Conservation (phyloP, 2,113 vertebrate genomes). For the Perognathus longimembris region DNA sequence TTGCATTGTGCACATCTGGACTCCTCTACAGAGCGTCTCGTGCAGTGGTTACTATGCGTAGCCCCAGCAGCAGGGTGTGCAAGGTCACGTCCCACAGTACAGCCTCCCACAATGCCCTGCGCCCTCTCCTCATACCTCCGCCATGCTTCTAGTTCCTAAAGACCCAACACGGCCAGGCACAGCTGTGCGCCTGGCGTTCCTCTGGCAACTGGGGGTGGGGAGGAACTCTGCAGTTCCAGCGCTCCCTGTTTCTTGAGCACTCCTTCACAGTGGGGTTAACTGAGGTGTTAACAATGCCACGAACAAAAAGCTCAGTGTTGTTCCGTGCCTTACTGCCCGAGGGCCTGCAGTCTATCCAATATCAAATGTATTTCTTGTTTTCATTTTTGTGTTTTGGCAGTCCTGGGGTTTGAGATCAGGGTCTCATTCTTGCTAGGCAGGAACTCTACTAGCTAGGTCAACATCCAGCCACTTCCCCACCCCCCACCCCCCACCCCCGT, state of each 20-base stretch:
- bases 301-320: too few species aligned
- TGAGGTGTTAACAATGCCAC: not conserved
- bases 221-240: not conserved
- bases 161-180: not conserved
- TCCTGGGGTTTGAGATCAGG: too few species aligned
- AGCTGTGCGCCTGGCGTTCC: not conserved
- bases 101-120: rapidly evolving
- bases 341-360: not conserved
- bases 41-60: not conserved
- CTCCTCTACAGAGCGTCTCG: not conserved
- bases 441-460: too few species aligned
- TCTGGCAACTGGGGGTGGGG: not conserved
- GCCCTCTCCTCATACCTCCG: not conserved
- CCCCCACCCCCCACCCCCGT: too few species aligned
- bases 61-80: not conserved
- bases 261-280: not conserved
- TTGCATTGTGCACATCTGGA: not conserved
- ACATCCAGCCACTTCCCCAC: too few species aligned
- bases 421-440: too few species aligned
- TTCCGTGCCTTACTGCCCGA: not conserved
- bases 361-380: not conserved
- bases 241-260: not conserved
- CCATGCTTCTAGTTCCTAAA: not conserved
- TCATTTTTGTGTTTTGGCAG: too few species aligned
- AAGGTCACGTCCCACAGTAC: rapidly evolving